phyloP scores from a whole-genome alignment of 2,797 vertebrate genomes.

The Gallinago stenura region DNA sequence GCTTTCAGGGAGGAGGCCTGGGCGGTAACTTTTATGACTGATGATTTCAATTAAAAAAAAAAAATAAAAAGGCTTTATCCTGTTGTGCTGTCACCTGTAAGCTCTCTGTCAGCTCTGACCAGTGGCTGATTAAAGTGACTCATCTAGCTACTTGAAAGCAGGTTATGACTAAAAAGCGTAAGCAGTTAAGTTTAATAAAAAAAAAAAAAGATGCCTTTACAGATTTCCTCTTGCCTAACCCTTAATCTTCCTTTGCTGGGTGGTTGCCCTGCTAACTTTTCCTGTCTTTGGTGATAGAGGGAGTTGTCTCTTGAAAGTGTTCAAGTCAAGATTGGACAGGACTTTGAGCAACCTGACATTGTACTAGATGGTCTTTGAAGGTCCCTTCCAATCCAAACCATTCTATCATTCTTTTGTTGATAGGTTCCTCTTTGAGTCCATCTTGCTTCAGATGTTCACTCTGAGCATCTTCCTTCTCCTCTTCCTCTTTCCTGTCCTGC shows the following conservation, averaged over 20 bases:
- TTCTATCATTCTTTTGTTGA: not conserved
- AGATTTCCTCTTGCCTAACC: not conserved
- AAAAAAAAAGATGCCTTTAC: not conserved
- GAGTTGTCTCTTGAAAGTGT: not conserved
- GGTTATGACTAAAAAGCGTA: not conserved
- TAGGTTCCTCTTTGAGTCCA: not conserved
- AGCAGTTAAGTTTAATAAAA: not conserved
- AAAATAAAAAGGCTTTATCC: not conserved
- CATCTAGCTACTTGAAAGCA: constrained; percentile 22
- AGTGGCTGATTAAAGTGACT: not conserved
- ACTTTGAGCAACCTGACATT: not conserved
- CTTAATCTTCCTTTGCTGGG: not conserved
- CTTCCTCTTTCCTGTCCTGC: accelerated
- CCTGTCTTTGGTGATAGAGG: not conserved
- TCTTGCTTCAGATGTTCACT: not conserved
- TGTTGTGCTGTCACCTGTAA: not conserved
- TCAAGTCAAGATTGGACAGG: not conserved
- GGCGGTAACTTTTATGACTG: not conserved
- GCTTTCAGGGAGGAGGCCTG: constrained; percentile 27
- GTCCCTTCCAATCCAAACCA: not conserved
- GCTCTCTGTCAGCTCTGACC: not conserved
- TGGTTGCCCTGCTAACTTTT: not conserved
- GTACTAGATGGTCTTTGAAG: not conserved
- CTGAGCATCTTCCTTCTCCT: not conserved
- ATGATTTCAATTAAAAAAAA: not conserved